Base-by-base conservation (phyloP, 2,888 invertebrate species). In the Coenonympha arcania region DNA sequence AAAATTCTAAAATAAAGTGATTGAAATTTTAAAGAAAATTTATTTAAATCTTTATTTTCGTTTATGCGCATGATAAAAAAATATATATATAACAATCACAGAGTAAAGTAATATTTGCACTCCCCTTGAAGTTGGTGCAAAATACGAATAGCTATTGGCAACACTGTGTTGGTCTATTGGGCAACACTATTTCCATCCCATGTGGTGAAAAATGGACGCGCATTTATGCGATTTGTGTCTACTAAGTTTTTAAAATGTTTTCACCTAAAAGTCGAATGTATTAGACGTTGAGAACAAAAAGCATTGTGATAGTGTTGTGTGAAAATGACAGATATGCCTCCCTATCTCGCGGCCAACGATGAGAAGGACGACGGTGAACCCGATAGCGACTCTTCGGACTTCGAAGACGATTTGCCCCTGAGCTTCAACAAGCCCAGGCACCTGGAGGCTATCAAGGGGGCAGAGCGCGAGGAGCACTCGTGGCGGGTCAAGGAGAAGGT, bases 401-500 rank as follows among this genome's bases (percentile, higher is more conserved):
- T 84, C 61, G 87, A 89, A 62, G 92, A 92, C 70, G 89, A 89
- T 74, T 84, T 92, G 69, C 91, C 92, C 42, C 73, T 94, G 56
- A 90, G 92, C 62, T 95, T 93, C 71, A 89, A 89, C 66, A 88
- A 91, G 71, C 90, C 90, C 54, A 88, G 94, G 62, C 87, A 87
- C 60, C 64, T 71, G 49, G 87, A 86, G 64, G 72, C 77, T 46
- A 84, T 87, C 56, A 80, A 81, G 60, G 85, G 83, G 6, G 71
- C 74, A 26, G 83, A 86, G 37, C 94, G 95, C 67, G 89, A 89
- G 50, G 93, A 94, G 65, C 94, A 95, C 66, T 90, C 93, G 57
- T 98, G 97, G 97, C 89, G 97, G 63, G 95, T 97, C 88, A 95
- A 96, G 75, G 96, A 96, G 74, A 90, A 95, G 88, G 94, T 94